Evolutionary conservation across 2,113 vertebrate species (phyloP), one percentile per base, ranked within the genome.

Genomic region (Lamprologus speciosus): DNA sequence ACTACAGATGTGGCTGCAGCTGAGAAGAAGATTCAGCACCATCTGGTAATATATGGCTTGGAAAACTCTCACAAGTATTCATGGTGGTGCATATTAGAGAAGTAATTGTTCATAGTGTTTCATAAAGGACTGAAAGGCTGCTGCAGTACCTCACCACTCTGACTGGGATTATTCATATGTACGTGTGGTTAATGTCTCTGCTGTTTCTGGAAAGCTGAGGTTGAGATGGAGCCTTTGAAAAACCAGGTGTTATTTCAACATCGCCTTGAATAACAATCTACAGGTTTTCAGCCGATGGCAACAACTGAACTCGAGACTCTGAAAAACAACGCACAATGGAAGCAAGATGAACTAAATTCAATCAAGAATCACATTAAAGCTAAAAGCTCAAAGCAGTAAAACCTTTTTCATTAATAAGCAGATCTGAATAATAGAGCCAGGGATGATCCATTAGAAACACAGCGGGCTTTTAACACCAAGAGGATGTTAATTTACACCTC

Each of bases 341-440:
- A 63, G 28, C 57, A 88, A 47, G 75, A 58, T 54, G 63, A 89
- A 28, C 40, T 45, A 35, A 85, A 91, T 91, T 84, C 68, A 90
- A 92, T 92, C 90, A 89, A 84, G 90, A 90, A 85, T 88, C 75
- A 65, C 88, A 91, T 93, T 90, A 87, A 90, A 51, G 86, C 73
- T 88, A 81, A 88, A 89, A 85, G 84, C 86, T 91, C 81, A 63
- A 50, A 85, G 80, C 81, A 70, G 78, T 89, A 86, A 87, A 92
- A 86, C 75, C 78, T 88, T 86, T 88, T 91, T 87, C 87, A 91
- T 89, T 89, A 90, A 88, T 87, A 87, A 81, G 51, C 31, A 60
- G 57, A 65, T 87, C 70, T 82, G 81, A 89, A 89, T 91, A 89
- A 90, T 90, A 86, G 91, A 87, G 90, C 73, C 60, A 78, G 70